phyloP scores from a whole-genome alignment of 2,113 vertebrate genomes.

The Neolamprologus modestus region DNA sequence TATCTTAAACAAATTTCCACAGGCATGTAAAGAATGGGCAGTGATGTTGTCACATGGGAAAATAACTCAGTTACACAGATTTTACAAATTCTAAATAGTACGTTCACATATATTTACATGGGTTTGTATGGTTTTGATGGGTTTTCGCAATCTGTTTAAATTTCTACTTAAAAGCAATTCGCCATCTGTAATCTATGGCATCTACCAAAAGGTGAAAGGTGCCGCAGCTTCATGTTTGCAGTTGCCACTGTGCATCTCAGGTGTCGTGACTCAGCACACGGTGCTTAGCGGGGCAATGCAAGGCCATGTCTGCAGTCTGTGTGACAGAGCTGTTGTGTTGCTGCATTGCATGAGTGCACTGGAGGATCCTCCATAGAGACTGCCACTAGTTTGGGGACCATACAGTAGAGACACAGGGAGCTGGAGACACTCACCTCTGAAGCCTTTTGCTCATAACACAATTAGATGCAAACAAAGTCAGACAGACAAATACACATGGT shows the following conservation, averaged over 20 bases:
- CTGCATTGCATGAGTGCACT: constrained; percentile 42
- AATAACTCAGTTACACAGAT: background rate
- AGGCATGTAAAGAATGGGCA: background rate
- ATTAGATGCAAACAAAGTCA: constrained; percentile 4
- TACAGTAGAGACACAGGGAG: background rate
- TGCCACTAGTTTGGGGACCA: constrained; percentile 21
- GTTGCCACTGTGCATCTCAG: background rate
- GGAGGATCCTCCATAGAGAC: background rate
- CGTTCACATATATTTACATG: background rate
- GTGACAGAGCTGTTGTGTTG: constrained; percentile 50
- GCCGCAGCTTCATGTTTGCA: constrained; percentile 14
- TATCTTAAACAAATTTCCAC: background rate
- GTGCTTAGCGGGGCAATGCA: constrained; percentile 31
- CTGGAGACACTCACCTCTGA: constrained; percentile 23
- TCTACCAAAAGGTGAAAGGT: constrained; percentile 17
- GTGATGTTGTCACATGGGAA: background rate
- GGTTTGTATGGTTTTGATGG: background rate
- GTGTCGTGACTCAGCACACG: constrained; percentile 41
- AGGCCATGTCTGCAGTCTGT: constrained; percentile 44
- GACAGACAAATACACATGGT: constrained; percentile 3
- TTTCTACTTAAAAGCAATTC: background rate
- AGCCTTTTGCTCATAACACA: background rate
- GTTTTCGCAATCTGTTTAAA: background rate
- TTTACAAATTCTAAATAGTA: background rate
- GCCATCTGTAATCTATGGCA: background rate